Percentiles rank a stretch among this genome's conserved stretches.
These are phyloP conservation scores for Melopsittacus undulatus DNA, from an alignment of 2,797 vertebrate genomes.

Conservation along the genomic window DNA sequence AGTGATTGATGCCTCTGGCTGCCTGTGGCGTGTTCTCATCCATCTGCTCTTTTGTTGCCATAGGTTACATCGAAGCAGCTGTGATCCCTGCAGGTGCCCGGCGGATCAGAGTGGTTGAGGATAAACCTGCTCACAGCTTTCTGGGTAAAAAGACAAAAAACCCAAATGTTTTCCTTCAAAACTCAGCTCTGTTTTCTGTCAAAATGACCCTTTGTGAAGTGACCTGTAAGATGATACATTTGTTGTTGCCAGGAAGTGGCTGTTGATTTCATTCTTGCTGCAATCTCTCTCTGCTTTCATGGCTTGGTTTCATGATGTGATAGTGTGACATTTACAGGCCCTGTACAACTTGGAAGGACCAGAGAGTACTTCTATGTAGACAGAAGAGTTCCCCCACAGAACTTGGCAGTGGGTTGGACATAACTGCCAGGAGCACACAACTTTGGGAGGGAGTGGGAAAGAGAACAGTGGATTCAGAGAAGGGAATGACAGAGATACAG, in stretches of 20 bases:
- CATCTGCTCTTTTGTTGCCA: slow-evolving; percentile 17
- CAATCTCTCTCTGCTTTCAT: neutral
- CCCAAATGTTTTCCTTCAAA: neutral
- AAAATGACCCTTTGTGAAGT: neutral
- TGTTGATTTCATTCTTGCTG: neutral
- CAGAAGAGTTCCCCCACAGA: neutral
- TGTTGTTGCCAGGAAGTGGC: neutral
- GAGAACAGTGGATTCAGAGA: neutral
- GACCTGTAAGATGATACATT: neutral
- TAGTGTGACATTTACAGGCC: neutral
- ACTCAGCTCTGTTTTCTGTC: neutral
- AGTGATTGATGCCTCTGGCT: neutral
- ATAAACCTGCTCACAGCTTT: slow-evolving; percentile 96
- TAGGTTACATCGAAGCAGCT: slow-evolving; percentile 96
- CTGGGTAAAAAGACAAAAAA: slow-evolving; percentile 83
- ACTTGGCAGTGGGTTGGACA: slow-evolving; percentile 1
- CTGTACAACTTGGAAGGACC: neutral
- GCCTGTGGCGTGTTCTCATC: neutral
- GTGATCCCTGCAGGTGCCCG: slow-evolving; percentile 93
- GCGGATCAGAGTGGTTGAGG: slow-evolving; percentile 94
- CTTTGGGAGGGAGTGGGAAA: neutral
- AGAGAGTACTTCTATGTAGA: neutral
- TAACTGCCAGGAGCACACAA: neutral
- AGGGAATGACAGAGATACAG: neutral
- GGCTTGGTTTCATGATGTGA: neutral